Conservation (phyloP, 2,113 vertebrate species). For the Argyrosomus japonicus region DNA sequence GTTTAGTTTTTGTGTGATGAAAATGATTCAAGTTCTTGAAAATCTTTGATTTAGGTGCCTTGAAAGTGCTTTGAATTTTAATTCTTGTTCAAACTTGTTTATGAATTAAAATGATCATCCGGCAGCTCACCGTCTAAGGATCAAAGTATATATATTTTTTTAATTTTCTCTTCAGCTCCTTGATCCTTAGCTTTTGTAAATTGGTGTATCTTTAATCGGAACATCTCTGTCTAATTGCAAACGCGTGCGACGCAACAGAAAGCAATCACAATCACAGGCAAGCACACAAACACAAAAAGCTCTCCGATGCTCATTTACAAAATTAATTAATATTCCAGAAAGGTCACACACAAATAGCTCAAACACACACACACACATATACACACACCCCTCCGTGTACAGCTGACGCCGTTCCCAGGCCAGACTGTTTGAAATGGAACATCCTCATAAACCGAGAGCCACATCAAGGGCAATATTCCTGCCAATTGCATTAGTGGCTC, state of each 20-base stretch:
- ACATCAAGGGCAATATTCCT: constrained; percentile 61
- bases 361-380: constrained; percentile 11
- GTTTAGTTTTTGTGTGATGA: too few species aligned
- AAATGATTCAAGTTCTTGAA: too few species aligned
- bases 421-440: constrained; percentile 52
- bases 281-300: constrained; percentile 45
- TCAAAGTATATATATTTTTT: not conserved
- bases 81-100: not conserved
- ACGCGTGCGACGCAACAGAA: constrained; percentile 1
- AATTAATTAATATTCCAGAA: constrained; percentile 57
- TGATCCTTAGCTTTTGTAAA: not conserved
- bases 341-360: constrained; percentile 33
- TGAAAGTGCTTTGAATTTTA: too few species aligned
- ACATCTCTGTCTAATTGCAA: constrained; percentile 47
- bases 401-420: constrained; percentile 40
- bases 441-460: constrained; percentile 59
- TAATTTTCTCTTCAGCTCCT: not conserved
- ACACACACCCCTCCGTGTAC: not conserved
- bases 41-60: too few species aligned
- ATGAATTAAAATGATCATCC: not conserved
- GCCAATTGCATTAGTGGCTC: constrained; percentile 58
- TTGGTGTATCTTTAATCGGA: not conserved
- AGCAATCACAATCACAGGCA: constrained; percentile 12
- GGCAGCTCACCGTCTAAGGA: not conserved
- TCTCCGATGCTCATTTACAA: constrained; percentile 35